These are phyloP conservation scores for Cephalopachus bancanus DNA, from an alignment of 2,797 vertebrate genomes.

Conservation along the genomic window DNA sequence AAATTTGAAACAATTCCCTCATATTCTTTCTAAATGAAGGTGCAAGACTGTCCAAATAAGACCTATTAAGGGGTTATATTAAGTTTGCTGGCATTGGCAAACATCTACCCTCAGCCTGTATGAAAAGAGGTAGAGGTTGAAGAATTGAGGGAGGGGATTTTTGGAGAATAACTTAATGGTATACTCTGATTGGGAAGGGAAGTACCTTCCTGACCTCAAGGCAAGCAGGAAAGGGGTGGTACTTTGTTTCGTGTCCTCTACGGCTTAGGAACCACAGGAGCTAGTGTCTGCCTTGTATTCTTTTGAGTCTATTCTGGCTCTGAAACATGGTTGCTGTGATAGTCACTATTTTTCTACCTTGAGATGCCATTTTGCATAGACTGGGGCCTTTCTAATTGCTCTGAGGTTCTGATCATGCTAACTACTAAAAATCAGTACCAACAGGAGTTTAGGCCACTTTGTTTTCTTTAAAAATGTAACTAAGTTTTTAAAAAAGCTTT, in stretches of 20 bases:
- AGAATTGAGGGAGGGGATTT: not conserved
- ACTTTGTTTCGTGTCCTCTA: not conserved
- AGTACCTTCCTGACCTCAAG: not conserved
- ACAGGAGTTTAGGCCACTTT: not conserved
- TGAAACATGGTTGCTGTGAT: not conserved
- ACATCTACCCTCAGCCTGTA: not conserved
- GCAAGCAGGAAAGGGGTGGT: not conserved
- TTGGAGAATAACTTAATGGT: not conserved
- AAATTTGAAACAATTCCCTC: not conserved
- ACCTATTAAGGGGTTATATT: not conserved
- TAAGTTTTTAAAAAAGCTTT: not conserved
- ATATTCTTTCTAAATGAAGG: not conserved
- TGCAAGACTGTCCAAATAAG: not conserved
- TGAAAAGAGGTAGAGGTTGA: not conserved
- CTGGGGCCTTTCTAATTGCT: not conserved
- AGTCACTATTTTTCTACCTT: not conserved
- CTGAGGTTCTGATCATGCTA: not conserved
- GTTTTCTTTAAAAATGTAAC: conserved; percentile 48
- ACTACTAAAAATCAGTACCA: not conserved
- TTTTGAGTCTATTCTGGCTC: not conserved
- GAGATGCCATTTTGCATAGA: not conserved
- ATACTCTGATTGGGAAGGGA: not conserved
- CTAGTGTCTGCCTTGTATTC: not conserved
- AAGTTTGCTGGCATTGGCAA: not conserved
- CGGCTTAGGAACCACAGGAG: not conserved